Evolutionary conservation across 2,113 vertebrate genomes (phyloP), one percentile per base, ranked within the genome.

Genomic region (Trematocara stigmaticum): DNA sequence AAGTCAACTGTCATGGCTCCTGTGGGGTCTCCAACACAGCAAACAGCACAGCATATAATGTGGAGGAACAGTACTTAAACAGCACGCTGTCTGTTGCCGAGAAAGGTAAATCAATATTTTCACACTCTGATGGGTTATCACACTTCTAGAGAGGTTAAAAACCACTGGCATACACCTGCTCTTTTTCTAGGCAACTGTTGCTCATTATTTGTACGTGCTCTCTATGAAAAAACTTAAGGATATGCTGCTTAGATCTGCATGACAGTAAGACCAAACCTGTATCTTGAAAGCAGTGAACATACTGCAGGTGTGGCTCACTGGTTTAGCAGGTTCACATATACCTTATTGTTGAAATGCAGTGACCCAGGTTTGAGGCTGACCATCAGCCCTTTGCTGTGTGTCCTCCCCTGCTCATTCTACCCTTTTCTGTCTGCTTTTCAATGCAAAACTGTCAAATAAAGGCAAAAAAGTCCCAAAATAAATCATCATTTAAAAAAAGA

Each of bases 21-120:
- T 99, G 98, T 42, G 98, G 98, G 11, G 97, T 99, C 53, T 98
- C 98, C 56, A 98, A 61, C 96, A 98, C 98, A 93, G 92, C 97
- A 87, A 97, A 98, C 0, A 98, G 98, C 74, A 87, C 95, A 0
- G 91, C 97, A 0, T 98, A 98, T 97, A 95, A 95, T 0, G 84
- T 95, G 84, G 98, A 99, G 93, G 98, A 99, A 94, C 97, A 97
- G 88, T 99, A 99, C 93, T 97, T 98, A 84, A 99, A 97, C 96
- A 99, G 97, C 88, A 98, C 96, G 0, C 89, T 99, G 86, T 98
- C 97, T 2, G 94, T 99, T 78, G 98, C 98, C 0, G 98, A 99
- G 92, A 99, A 98, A 97, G 98, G 98, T 98, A 57, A 94, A 53
- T 35, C 18, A 31, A 56, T 35, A 23, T 81, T 61, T 81, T 8